phyloP scores from a whole-genome alignment of 1,140 invertebrate genomes.

The Drosophila bocki region DNA sequence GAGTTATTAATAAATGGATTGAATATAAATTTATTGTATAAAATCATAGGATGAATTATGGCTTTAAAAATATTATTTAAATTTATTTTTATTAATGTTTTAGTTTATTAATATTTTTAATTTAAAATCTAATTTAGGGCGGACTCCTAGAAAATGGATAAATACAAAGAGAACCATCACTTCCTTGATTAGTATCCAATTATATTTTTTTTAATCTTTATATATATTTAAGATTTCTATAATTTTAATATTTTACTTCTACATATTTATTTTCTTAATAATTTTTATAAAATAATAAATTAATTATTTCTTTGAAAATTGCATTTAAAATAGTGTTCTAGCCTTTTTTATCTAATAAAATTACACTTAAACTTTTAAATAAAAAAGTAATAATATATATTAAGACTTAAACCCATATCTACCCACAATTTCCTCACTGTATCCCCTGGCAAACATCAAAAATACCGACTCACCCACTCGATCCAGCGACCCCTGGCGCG shows the following conservation, averaged over 20 bases:
- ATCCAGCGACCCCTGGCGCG: constrained; percentile 9
- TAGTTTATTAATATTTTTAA: no score
- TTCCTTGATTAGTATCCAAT: no score
- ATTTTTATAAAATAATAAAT: no score
- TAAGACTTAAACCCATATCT: background rate
- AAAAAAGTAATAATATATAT: background rate
- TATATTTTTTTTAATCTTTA: no score
- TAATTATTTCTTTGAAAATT: no score
- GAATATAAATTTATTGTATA: background rate
- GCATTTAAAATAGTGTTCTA: no score
- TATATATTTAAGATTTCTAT: no score
- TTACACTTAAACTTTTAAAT: background rate
- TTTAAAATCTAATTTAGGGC: no score
- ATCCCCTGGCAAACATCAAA: background rate
- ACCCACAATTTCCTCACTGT: background rate
- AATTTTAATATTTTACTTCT: no score
- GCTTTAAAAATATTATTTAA: background rate
- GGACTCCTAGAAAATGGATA: no score
- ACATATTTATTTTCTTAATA: no score
- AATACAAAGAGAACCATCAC: no score
- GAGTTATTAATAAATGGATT: background rate
- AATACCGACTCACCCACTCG: constrained; percentile 37
- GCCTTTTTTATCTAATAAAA: background rate
- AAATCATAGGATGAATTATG: background rate
- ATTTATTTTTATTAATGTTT: background rate